Evolutionary conservation across 2,797 vertebrate species (phyloP).

Genomic region (Microctenopoma steveboyesi): DNA sequence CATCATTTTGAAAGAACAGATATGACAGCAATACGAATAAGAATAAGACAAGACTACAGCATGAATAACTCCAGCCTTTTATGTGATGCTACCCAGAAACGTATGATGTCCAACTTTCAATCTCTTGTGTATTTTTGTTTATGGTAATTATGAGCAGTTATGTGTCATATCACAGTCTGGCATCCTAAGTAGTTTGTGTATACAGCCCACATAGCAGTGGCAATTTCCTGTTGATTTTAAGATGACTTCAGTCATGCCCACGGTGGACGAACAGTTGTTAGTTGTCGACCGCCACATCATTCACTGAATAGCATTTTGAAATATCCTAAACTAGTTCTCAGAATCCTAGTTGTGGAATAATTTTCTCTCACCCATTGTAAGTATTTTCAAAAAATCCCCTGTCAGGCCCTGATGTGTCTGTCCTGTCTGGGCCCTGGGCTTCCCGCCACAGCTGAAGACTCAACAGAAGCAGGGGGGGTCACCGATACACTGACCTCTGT

Average conservation of each 20-base stretch:
- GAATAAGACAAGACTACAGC: conserved; percentile 3
- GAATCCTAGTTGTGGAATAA: neutral
- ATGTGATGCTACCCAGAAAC: conserved; percentile 45
- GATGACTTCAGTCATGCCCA: conserved; percentile 69
- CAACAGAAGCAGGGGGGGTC: conserved; percentile 79
- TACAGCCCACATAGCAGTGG: conserved; percentile 68
- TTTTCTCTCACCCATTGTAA: conserved; percentile 6
- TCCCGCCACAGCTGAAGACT: conserved; percentile 68
- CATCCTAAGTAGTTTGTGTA: conserved; percentile 76
- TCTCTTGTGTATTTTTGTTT: conserved; percentile 76
- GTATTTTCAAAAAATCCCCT: conserved; percentile 30
- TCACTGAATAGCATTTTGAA: neutral
- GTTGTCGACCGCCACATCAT: neutral
- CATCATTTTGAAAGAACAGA: no score
- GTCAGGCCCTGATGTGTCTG: conserved; percentile 37
- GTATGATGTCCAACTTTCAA: conserved; percentile 57
- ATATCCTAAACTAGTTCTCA: neutral
- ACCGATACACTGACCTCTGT: conserved; percentile 74
- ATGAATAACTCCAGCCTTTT: conserved; percentile 10
- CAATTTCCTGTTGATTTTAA: conserved; percentile 81
- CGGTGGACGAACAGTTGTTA: conserved; percentile 31
- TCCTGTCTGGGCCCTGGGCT: conserved; percentile 47
- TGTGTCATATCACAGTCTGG: conserved; percentile 78
- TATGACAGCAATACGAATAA: conserved; percentile 6
- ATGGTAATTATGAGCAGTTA: conserved; percentile 78